Conservation (phyloP, 1,140 invertebrate genomes). For the Thrips palmi region DNA sequence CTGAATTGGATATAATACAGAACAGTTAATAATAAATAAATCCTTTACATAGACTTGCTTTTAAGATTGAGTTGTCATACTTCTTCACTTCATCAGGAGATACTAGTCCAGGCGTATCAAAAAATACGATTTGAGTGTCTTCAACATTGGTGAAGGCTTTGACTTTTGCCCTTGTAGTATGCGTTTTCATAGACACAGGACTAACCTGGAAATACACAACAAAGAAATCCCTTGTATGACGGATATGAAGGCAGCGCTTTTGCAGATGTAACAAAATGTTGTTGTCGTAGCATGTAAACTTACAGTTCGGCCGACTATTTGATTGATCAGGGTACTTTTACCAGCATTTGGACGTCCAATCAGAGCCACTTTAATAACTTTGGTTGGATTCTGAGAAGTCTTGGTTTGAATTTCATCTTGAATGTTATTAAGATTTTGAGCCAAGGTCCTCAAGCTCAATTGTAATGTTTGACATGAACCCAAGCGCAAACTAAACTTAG, state of each 20-base stretch:
- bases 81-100: conserved; percentile 41
- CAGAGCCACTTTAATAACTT: conserved; percentile 63
- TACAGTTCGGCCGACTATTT: conserved; percentile 59
- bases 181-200: conserved; percentile 70
- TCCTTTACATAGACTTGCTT: conserved; percentile 13
- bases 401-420: conserved; percentile 7
- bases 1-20: conserved; percentile 20
- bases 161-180: conserved; percentile 63
- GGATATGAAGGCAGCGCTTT: neutral
- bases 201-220: conserved; percentile 44
- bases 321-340: conserved; percentile 87
- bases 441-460: too few relatives aligned
- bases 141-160: conserved; percentile 50
- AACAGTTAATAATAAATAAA: neutral
- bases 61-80: conserved; percentile 22
- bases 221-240: conserved; percentile 1
- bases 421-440: too few relatives aligned
- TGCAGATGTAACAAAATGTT: neutral
- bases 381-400: conserved; percentile 15
- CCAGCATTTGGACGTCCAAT: conserved; percentile 82
- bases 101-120: conserved; percentile 73
- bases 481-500: too few relatives aligned
- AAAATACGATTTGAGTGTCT: conserved; percentile 69
- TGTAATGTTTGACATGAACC: too few relatives aligned
- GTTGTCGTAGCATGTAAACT: conserved; percentile 26